Evolutionary conservation across 2,113 vertebrate species (phyloP), one percentile per base, ranked within the genome.

Genomic region (Melanotaenia duboulayi): DNA sequence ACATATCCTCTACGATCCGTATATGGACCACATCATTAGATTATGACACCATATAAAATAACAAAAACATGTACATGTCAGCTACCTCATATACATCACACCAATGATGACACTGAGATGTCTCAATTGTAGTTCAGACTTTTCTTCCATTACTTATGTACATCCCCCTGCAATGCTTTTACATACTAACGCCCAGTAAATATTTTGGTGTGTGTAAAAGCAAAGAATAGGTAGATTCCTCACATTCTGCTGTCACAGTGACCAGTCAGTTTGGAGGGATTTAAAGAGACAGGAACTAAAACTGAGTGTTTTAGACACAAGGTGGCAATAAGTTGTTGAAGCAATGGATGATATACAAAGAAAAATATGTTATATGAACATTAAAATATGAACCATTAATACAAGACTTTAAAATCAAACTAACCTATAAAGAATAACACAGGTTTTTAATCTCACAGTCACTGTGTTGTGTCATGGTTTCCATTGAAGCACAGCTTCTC

Each of bases 401-500:
- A 40, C 10, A 3, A 42, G 28, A 57, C 17, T 8, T 7, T 3
- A 20, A 39, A 20, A 13, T 58, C 5, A 7, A 17, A 62, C 28
- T 67, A 24, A 54, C 16, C 16, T 25, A 16, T 24, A 66, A 55
- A 55, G 13, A 9, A 37, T 13, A 19, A 19, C 1, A 42, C 3
- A 24, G 3, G 11, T 3, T 5, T 10, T 65, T 25, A 78, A 56
- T 57, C 12, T 17, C 65, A 61, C 44, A 48, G 55, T 39, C 46
- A 67, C 13, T 28, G 22, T 28, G 39, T 80, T 28, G 22, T 28
- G 39, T 80, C 66, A 64, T 25, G 35, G 75, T 76, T 50, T 46
- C 78, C 70, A 78, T 40, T 71, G 67, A 82, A 65, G 76, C 76
- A 48, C 59, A 65, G 60, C 67, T 80, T 51, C 73, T 82, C 73